phyloP scores from a whole-genome alignment of 2,113 vertebrate genomes.

The Larimichthys crocea region DNA sequence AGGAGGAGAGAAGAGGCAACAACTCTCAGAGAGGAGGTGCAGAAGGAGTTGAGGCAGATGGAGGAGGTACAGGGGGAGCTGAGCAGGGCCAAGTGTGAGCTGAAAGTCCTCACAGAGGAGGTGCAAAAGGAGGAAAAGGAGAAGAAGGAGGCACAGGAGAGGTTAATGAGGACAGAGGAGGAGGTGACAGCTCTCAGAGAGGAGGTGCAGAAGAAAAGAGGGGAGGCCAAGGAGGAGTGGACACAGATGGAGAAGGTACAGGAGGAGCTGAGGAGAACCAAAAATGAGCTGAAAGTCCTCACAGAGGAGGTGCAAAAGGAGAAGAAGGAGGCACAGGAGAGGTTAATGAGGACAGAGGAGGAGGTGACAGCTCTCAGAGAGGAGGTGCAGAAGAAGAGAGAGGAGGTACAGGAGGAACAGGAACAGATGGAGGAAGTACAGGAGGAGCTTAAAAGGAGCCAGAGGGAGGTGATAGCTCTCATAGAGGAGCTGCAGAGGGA shows the following conservation, averaged over 20 bases:
- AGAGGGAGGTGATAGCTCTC: neutral
- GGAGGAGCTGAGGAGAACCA: conserved; percentile 24
- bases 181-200: conserved; percentile 46
- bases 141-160: conserved; percentile 19
- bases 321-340: neutral
- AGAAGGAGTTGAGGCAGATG: too few species aligned
- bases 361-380: neutral
- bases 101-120: too few species aligned
- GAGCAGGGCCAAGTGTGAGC: too few species aligned
- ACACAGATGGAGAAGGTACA: conserved; percentile 13
- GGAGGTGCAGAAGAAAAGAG: conserved; percentile 14
- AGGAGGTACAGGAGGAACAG: too few species aligned
- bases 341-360: neutral
- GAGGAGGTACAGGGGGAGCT: too few species aligned
- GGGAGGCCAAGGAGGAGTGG: neutral
- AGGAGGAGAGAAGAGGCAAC: too few species aligned
- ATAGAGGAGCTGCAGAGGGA: conserved; percentile 38
- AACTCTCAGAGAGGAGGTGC: too few species aligned
- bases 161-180: neutral
- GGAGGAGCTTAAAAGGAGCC: neutral
- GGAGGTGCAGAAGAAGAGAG: neutral
- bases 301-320: conserved; percentile 4
- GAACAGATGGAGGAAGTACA: neutral
- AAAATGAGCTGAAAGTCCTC: neutral
- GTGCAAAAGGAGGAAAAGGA: conserved; percentile 33